Conservation (phyloP, 2,113 vertebrate species). For the Ancistrus triradiatus region DNA sequence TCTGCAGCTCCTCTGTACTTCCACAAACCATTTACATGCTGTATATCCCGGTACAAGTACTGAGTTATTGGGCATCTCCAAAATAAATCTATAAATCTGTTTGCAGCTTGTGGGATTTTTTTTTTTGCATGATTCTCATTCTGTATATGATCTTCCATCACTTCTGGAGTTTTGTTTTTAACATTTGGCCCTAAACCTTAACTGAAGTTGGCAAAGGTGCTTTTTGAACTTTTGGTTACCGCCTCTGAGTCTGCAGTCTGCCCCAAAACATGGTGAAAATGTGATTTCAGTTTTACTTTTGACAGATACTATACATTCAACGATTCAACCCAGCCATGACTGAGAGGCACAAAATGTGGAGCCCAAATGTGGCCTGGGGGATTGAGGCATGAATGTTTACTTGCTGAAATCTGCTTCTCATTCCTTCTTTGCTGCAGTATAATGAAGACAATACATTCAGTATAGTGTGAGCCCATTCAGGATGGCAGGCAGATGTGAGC, state of each 20-base stretch:
- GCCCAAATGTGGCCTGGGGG: neutral
- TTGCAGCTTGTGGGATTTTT: neutral
- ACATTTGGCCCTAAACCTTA: neutral
- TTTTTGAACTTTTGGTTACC: conserved; percentile 22
- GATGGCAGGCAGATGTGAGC: neutral
- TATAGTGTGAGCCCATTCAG: neutral
- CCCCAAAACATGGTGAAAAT: neutral
- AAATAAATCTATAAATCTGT: neutral
- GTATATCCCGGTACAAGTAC: neutral
- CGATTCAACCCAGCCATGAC: neutral
- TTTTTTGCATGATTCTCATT: neutral
- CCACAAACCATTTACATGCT: too few species aligned
- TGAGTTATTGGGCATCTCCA: neutral
- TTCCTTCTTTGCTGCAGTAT: neutral
- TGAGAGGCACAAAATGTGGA: neutral
- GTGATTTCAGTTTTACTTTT: conserved; percentile 11
- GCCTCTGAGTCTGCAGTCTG: neutral
- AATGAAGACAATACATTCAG: neutral
- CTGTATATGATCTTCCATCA: conserved; percentile 1
- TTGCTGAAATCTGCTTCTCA: conserved; percentile 21
- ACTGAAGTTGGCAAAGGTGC: conserved; percentile 6
- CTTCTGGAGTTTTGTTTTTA: conserved; percentile 5
- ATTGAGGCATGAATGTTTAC: neutral
- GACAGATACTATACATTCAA: neutral
- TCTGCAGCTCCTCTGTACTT: conserved; percentile 12